Conservation (phyloP, 2,113 vertebrate genomes). For the Paramormyrops kingsleyae region DNA sequence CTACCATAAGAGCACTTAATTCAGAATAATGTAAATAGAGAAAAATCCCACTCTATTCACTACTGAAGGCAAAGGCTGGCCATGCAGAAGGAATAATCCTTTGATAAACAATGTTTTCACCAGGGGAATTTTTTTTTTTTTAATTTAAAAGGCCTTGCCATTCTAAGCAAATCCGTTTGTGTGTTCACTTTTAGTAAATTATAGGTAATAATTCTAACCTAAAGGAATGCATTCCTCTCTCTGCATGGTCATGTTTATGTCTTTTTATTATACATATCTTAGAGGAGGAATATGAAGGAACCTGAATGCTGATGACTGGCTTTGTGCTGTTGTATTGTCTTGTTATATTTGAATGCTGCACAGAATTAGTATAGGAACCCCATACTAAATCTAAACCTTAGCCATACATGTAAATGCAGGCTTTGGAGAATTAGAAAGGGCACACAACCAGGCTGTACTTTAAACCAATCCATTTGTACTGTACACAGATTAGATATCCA, state of each 20-base stretch:
- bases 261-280: neutral
- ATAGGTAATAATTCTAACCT: neutral
- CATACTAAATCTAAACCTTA: slow-evolving; percentile 25
- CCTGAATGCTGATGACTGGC: neutral
- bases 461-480: too few species aligned
- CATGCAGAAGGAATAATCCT: neutral
- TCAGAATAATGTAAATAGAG: neutral
- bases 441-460: neutral
- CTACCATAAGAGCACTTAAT: slow-evolving; percentile 11
- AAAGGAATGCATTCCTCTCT: slow-evolving; percentile 4
- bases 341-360: slow-evolving; percentile 23
- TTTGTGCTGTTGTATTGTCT: slow-evolving; percentile 46
- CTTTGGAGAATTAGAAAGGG: neutral
- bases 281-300: neutral
- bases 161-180: neutral
- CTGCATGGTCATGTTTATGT: neutral
- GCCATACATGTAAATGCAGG: neutral
- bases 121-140: too few species aligned
- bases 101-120: neutral
- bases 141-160: neutral
- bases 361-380: slow-evolving; percentile 16
- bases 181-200: neutral
- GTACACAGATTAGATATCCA: neutral
- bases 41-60: slow-evolving; percentile 8
- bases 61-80: neutral